Conservation (phyloP, 2,888 invertebrate genomes). For the Rhogogaster chlorosoma region DNA sequence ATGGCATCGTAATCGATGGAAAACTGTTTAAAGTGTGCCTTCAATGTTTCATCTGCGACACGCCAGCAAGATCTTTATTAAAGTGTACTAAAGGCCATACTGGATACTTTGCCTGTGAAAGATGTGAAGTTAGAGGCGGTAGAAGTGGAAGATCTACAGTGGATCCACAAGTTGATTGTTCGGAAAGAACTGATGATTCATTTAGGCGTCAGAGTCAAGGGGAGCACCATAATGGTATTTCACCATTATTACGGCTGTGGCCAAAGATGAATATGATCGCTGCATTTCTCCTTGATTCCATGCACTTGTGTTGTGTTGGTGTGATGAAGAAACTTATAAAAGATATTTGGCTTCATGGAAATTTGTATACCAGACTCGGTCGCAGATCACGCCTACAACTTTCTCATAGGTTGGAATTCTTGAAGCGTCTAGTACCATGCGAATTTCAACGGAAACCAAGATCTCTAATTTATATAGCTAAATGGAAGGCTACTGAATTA, state of each 20-base stretch:
- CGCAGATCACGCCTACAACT: not conserved
- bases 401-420: not conserved
- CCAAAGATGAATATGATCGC: not conserved
- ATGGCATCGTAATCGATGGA: constrained; percentile 13
- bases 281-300: not conserved
- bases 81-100: too few relatives aligned
- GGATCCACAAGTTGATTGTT: not conserved
- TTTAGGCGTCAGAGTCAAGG: not conserved
- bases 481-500: too few relatives aligned
- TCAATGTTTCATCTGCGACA: constrained; percentile 35
- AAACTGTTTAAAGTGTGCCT: constrained; percentile 22
- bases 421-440: not conserved
- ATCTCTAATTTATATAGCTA: not conserved
- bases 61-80: constrained; percentile 26
- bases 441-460: not conserved
- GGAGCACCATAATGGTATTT: not conserved
- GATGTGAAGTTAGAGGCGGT: too few relatives aligned
- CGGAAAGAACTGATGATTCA: not conserved
- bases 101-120: too few relatives aligned
- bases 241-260: not conserved
- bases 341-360: not conserved
- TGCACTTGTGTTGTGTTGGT: constrained; percentile 3
- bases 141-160: constrained; percentile 1
- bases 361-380: not conserved
- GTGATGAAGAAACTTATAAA: constrained; percentile 47